Conservation (phyloP, 2,113 vertebrate genomes). For the Corydoras sp. region DNA sequence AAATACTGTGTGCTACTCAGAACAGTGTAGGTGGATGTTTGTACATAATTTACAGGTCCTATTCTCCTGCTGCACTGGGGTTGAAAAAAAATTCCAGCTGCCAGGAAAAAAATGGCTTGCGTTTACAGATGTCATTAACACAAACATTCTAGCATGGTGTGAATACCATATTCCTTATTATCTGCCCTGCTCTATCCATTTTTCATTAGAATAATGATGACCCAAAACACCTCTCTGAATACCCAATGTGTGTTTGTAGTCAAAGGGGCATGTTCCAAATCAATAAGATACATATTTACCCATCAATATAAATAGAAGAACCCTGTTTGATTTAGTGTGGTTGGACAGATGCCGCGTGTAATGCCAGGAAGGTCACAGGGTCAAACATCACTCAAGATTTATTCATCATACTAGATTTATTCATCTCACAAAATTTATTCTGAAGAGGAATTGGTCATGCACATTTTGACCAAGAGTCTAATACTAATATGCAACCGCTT, state of each 20-base stretch:
- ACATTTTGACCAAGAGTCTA: constrained; percentile 8
- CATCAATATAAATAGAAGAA: constrained; percentile 59
- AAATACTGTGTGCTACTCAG: neutral
- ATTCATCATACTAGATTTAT: constrained; percentile 21
- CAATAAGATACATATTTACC: constrained; percentile 69
- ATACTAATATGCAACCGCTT: constrained; percentile 17
- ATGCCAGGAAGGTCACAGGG: constrained; percentile 17
- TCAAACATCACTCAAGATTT: constrained; percentile 23
- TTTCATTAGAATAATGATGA: constrained; percentile 59
- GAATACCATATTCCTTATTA: constrained; percentile 65
- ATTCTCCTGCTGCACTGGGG: constrained; percentile 29
- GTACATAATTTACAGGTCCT: constrained; percentile 37
- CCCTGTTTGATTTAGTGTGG: constrained; percentile 50
- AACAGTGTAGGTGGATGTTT: neutral
- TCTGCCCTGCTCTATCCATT: constrained; percentile 48
- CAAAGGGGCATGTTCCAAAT: constrained; percentile 55
- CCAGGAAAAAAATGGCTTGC: neutral
- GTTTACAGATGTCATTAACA: constrained; percentile 59
- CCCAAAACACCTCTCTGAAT: constrained; percentile 53
- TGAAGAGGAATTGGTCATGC: constrained; percentile 9
- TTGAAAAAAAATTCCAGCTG: constrained; percentile 30
- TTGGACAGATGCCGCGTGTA: neutral
- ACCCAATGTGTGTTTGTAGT: constrained; percentile 57
- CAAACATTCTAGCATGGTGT: constrained; percentile 56
- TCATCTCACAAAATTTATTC: constrained; percentile 20